These are phyloP conservation scores for Leptinotarsa tumamoca DNA, from an alignment of 2,888 invertebrate genomes.

Conservation along the genomic window DNA sequence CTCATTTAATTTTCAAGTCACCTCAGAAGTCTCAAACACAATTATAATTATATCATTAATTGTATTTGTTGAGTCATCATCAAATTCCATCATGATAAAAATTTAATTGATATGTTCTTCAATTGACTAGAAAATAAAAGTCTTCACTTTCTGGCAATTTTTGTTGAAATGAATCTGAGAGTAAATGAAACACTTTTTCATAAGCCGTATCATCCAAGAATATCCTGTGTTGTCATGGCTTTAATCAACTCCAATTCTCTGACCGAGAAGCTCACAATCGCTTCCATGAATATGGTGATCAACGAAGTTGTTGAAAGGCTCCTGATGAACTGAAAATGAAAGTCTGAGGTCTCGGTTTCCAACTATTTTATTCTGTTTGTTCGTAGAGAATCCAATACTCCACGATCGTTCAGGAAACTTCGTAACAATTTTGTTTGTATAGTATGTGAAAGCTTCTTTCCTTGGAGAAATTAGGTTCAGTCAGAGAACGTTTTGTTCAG, in stretches of 20 bases:
- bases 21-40: too few species aligned
- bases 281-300: conserved; percentile 16
- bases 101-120: too few species aligned
- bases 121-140: too few species aligned
- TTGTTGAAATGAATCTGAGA: too few species aligned
- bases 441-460: background rate
- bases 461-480: background rate
- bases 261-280: background rate
- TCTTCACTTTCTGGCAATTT: too few species aligned
- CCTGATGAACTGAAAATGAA: conserved; percentile 14
- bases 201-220: conserved; percentile 1
- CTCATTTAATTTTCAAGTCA: too few species aligned
- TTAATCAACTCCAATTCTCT: background rate
- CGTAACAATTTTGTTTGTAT: conserved; percentile 3
- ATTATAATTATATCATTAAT: too few species aligned
- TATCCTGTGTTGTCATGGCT: background rate
- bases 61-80: too few species aligned
- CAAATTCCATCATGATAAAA: too few species aligned
- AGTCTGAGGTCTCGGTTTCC: conserved; percentile 10
- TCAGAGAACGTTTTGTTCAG: background rate
- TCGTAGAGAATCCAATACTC: background rate
- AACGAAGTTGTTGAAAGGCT: conserved; percentile 14
- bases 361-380: background rate
- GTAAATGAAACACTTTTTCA: background rate
- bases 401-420: conserved; percentile 5